Conservation (phyloP, 2,797 vertebrate genomes). For the Pipistrellus pygmaeus region DNA sequence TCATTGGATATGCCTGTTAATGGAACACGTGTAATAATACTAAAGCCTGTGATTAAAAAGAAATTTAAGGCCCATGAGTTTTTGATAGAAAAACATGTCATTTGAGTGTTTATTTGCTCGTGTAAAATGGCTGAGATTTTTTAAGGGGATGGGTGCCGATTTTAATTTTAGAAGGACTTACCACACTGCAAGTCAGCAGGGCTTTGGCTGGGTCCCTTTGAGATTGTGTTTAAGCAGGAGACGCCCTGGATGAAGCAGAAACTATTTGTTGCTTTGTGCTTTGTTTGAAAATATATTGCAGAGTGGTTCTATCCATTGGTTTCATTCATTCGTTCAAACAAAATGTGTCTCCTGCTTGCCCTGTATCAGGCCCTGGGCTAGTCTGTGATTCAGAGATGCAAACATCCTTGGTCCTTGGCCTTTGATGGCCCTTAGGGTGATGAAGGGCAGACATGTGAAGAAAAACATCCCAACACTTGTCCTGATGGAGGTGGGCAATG, state of each 20-base stretch:
- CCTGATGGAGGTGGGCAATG: neutral
- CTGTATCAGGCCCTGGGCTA: neutral
- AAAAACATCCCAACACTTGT: neutral
- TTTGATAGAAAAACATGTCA: constrained; percentile 85
- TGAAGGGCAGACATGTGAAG: neutral
- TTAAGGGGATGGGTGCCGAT: neutral
- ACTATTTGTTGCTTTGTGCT: neutral
- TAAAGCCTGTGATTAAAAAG: constrained; percentile 84
- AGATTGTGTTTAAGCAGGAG: constrained; percentile 47
- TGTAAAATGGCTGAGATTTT: constrained; percentile 74
- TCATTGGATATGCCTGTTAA: constrained; percentile 83
- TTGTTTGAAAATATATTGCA: neutral
- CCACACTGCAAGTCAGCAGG: constrained; percentile 21
- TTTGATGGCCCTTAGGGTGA: neutral
- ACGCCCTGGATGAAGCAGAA: neutral
- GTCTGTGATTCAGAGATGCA: neutral
- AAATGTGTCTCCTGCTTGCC: neutral
- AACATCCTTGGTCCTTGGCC: neutral
- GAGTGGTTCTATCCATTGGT: neutral
- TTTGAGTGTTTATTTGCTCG: constrained; percentile 82
- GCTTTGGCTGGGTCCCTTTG: neutral
- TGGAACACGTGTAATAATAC: constrained; percentile 86
- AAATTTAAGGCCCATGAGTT: constrained; percentile 81
- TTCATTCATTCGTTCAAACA: neutral
- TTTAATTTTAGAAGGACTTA: constrained; percentile 70